phyloP scores from a whole-genome alignment of 2,797 vertebrate species.

The Silurus lanzhouensis region DNA sequence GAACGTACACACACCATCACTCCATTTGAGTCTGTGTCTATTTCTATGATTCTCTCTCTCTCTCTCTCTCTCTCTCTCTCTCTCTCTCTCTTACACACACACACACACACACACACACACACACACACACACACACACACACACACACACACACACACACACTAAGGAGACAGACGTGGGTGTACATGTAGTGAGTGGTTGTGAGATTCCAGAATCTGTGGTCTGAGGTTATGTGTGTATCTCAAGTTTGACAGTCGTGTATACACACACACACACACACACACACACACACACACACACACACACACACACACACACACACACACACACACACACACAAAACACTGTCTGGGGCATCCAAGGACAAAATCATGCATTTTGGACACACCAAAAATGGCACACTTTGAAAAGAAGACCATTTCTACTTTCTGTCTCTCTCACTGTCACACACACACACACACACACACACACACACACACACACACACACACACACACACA shows the following conservation, averaged over 20 bases:
- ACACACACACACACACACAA: constrained; percentile 39
- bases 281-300: constrained; percentile 6
- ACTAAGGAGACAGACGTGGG: constrained; percentile 66
- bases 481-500: constrained; percentile 5
- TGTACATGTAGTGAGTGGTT: constrained; percentile 72
- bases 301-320: constrained; percentile 7
- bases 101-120: not conserved
- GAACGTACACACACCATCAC: constrained; percentile 62
- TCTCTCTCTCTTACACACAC: not conserved
- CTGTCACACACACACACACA: not conserved
- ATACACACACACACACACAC: constrained; percentile 11
- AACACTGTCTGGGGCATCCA: constrained; percentile 58
- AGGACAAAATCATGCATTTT: constrained; percentile 57
- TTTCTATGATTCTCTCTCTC: not conserved
- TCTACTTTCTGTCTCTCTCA: not conserved
- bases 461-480: not conserved
- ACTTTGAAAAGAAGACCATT: not conserved
- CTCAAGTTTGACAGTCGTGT: constrained; percentile 44
- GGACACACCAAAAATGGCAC: not conserved
- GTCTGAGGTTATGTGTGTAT: constrained; percentile 65
- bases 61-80: constrained; percentile 2
- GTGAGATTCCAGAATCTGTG: constrained; percentile 76
- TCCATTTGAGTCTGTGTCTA: not conserved
- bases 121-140: constrained; percentile 41
- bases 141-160: constrained; percentile 46